Evolutionary conservation across 2,113 vertebrate genomes (phyloP).

Genomic region (Catharus fuscescens): DNA sequence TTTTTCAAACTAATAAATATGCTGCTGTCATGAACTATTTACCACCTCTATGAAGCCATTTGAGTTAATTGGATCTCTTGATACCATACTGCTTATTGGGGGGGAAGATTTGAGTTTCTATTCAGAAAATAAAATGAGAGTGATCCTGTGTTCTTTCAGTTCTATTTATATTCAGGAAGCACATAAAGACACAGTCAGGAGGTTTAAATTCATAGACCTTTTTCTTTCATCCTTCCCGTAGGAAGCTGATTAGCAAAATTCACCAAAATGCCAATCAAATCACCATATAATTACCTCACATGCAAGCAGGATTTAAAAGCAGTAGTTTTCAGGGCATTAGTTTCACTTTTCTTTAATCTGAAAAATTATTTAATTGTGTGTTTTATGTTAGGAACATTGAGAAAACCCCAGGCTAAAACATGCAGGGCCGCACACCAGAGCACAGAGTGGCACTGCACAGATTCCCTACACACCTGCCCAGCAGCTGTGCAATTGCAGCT

Average conservation of each 20-base stretch:
- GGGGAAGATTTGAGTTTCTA: background rate
- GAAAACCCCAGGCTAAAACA: background rate
- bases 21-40: background rate
- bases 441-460: accelerated
- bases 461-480: background rate
- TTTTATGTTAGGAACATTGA: background rate
- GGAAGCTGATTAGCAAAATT: slow-evolving; percentile 15
- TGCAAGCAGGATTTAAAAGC: slow-evolving; percentile 2
- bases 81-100: background rate
- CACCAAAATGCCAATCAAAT: background rate
- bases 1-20: background rate
- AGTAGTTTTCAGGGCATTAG: background rate
- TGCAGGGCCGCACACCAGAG: background rate
- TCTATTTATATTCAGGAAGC: background rate
- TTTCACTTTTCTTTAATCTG: background rate
- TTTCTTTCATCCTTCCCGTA: background rate
- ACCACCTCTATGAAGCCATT: background rate
- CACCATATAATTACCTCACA: slow-evolving; percentile 14
- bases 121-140: background rate
- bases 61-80: background rate
- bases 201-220: background rate
- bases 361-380: slow-evolving; percentile 17
- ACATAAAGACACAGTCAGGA: background rate
- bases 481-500: background rate
- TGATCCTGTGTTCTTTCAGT: background rate